A percentile compares a stretch with the other conserved stretches of the same genome.
phyloP scores from a whole-genome alignment of 37 sponge, comb jelly and placozoan genomes.

The Diacarnus erythraeanus region DNA sequence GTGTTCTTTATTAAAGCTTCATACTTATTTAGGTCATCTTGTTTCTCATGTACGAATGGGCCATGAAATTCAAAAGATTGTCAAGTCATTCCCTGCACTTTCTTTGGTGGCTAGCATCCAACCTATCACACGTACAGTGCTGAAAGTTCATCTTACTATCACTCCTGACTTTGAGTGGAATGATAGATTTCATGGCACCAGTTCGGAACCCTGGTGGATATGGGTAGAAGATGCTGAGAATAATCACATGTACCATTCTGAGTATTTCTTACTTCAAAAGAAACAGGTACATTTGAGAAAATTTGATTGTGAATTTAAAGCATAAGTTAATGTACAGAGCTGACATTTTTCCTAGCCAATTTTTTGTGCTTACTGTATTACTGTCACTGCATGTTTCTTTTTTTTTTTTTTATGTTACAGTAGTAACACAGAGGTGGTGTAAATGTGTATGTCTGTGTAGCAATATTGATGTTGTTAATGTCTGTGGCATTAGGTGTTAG shows the following conservation, averaged over 20 bases:
- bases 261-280: conserved; percentile 87
- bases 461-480: too few relatives aligned
- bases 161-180: conserved; percentile 90
- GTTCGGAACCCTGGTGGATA: conserved; percentile 93
- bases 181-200: conserved; percentile 79
- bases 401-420: background rate
- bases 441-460: too few relatives aligned
- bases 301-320: background rate
- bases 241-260: conserved; percentile 93
- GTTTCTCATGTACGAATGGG: conserved; percentile 83
- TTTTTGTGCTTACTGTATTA: too few relatives aligned
- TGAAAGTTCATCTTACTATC: conserved; percentile 79
- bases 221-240: conserved; percentile 96
- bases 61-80: conserved; percentile 53
- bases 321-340: too few relatives aligned
- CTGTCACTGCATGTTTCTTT: background rate
- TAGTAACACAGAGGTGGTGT: too few relatives aligned
- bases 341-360: too few relatives aligned
- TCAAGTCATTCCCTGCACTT: conserved; percentile 71
- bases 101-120: conserved; percentile 79
- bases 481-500: conserved; percentile 54
- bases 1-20: too few relatives aligned
- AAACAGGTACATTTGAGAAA: conserved; percentile 67
- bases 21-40: conserved; percentile 94
- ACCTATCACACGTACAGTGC: conserved; percentile 94